Conservation (phyloP, 2,888 invertebrate genomes). For the Ormyrus rosae region DNA sequence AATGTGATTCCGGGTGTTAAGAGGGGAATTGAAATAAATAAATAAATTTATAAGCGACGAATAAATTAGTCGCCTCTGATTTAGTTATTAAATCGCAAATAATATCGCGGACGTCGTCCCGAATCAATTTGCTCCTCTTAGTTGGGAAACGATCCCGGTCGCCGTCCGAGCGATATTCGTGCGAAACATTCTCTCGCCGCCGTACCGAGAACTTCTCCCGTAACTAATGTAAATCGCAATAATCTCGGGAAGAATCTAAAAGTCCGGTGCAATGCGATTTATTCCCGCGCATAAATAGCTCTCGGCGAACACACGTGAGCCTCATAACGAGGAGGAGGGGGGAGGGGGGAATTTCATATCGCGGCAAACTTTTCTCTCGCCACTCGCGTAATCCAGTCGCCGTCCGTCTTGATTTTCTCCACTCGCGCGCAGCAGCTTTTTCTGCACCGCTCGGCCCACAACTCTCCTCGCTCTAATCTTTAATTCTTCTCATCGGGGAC, state of each 20-base stretch:
- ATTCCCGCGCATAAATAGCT: conserved; percentile 30
- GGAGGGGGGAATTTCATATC: conserved; percentile 36
- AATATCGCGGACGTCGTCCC: background rate
- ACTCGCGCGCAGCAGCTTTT: background rate
- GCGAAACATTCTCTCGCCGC: background rate
- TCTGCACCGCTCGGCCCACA: background rate
- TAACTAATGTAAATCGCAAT: conserved; percentile 41
- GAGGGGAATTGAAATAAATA: background rate
- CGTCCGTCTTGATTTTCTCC: conserved; percentile 43
- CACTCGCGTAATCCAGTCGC: conserved; percentile 26
- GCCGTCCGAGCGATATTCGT: background rate
- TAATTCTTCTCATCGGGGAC: conserved; percentile 24
- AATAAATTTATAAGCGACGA: background rate
- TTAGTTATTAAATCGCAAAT: conserved; percentile 14
- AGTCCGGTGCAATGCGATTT: conserved; percentile 34
- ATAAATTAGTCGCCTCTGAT: background rate
- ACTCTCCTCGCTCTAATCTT: conserved; percentile 43
- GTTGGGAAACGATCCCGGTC: background rate
- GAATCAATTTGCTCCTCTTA: conserved; percentile 5
- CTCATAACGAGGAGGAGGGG: background rate
- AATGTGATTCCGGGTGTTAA: background rate
- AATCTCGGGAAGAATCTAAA: conserved; percentile 42
- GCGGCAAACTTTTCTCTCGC: conserved; percentile 26
- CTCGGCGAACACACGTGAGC: background rate
- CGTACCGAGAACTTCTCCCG: conserved; percentile 1